Conservation (phyloP, 2,888 invertebrate species). For the Drosophila lacicola region DNA sequence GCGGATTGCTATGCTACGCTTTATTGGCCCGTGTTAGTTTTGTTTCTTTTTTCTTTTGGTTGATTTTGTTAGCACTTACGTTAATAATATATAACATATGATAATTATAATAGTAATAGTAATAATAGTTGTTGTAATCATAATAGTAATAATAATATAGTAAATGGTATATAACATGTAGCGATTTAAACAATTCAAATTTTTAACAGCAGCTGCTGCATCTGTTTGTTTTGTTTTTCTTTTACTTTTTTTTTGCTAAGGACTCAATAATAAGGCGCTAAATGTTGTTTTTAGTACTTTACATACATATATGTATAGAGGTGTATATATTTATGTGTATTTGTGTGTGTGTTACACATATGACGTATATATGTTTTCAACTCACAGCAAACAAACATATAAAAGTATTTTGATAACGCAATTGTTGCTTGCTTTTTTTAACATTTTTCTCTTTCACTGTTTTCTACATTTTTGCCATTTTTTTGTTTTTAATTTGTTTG, state of each 20-base stretch:
- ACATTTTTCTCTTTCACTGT: slow-evolving; percentile 8
- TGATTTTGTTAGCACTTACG: slow-evolving; percentile 57
- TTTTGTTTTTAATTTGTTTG: not conserved
- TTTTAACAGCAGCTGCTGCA: slow-evolving; percentile 33
- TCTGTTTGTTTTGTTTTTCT: slow-evolving; percentile 12
- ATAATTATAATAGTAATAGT: slow-evolving; percentile 43
- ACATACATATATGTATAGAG: slow-evolving; percentile 20
- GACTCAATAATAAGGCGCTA: slow-evolving; percentile 75
- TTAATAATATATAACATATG: slow-evolving; percentile 56
- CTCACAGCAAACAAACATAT: slow-evolving; percentile 36
- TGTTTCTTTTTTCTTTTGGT: slow-evolving; percentile 42
- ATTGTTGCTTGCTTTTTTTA: slow-evolving; percentile 14
- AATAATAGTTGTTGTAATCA: slow-evolving; percentile 7
- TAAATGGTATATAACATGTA: slow-evolving; percentile 50
- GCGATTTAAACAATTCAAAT: slow-evolving; percentile 53
- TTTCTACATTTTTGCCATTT: slow-evolving; percentile 16
- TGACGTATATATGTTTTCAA: slow-evolving; percentile 19
- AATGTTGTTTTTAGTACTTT: slow-evolving; percentile 38
- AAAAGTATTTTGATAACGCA: slow-evolving; percentile 27
- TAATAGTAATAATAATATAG: slow-evolving; percentile 37
- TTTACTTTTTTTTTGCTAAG: slow-evolving; percentile 54
- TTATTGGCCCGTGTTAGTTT: slow-evolving; percentile 58
- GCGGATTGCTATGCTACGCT: slow-evolving; percentile 62
- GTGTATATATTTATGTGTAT: slow-evolving; percentile 31
- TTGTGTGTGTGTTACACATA: slow-evolving; percentile 28